Evolutionary conservation across 2,797 vertebrate genomes (phyloP).

Genomic region (Pampus argenteus): DNA sequence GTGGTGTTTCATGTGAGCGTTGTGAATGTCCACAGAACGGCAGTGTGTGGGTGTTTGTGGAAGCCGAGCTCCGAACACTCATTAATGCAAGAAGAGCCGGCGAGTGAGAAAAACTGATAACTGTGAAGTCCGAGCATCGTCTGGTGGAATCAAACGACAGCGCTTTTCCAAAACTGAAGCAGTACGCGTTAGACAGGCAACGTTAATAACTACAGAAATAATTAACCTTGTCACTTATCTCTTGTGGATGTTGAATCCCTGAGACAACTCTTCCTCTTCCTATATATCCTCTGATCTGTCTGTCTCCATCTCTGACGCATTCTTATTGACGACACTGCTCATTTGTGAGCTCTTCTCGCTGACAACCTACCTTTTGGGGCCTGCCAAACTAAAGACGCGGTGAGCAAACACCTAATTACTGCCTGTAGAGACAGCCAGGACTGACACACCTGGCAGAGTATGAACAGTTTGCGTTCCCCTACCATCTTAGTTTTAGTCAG

Average conservation of each 20-base stretch:
- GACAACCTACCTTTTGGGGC: conserved; percentile 47
- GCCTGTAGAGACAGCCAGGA: conserved; percentile 62
- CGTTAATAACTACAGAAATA: conserved; percentile 65
- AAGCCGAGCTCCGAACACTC: conserved; percentile 55
- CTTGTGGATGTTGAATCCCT: conserved; percentile 58
- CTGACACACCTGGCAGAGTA: conserved; percentile 45
- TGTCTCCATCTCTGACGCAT: conserved; percentile 53
- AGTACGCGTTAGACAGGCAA: conserved; percentile 49
- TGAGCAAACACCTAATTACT: conserved; percentile 76
- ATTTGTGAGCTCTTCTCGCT: conserved; percentile 54
- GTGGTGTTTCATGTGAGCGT: conserved; percentile 70
- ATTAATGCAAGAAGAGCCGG: conserved; percentile 68
- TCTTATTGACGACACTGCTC: conserved; percentile 52
- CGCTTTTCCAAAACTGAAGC: conserved; percentile 36
- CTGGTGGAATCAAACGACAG: conserved; percentile 53
- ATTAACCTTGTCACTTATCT: conserved; percentile 61
- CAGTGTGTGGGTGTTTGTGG: conserved; percentile 68
- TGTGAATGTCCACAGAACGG: conserved; percentile 56
- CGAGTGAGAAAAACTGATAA: conserved; percentile 65
- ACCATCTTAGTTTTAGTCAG: conserved; percentile 34
- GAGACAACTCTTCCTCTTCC: conserved; percentile 39
- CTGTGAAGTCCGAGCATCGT: conserved; percentile 54
- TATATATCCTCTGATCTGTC: conserved; percentile 45
- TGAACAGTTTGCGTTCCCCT: conserved; percentile 27
- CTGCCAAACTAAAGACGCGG: conserved; percentile 66